Percentiles rank a stretch among this genome's conserved stretches.
Conservation (phyloP, 2,797 vertebrate species). For the Poecilia gillii region DNA sequence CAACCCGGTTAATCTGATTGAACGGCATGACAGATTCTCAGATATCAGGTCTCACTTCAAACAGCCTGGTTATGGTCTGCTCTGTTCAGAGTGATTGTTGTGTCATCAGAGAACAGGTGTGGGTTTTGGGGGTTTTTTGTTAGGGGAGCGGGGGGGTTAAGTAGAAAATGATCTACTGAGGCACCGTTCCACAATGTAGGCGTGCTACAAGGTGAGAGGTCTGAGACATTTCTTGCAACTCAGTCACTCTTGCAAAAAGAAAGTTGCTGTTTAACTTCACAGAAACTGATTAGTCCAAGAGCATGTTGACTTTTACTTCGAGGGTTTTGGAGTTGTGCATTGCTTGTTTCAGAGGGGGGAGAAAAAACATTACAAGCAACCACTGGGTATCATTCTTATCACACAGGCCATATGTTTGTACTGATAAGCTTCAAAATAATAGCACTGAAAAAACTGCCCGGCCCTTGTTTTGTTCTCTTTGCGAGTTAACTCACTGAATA, state of each 20-base stretch:
- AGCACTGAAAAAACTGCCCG: not conserved
- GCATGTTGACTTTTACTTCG: not conserved
- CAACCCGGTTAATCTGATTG: not conserved
- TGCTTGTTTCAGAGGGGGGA: not conserved
- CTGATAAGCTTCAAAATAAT: constrained; percentile 47
- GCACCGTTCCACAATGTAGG: constrained; percentile 50
- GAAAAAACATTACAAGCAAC: constrained; percentile 19
- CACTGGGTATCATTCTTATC: constrained; percentile 43
- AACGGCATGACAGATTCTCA: not conserved
- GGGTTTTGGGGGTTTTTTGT: constrained; percentile 39
- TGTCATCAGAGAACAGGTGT: constrained; percentile 64
- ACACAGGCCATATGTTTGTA: constrained; percentile 45
- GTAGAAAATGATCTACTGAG: constrained; percentile 45
- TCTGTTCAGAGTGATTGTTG: constrained; percentile 59
- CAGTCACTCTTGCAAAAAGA: constrained; percentile 23
- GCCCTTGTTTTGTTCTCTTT: constrained; percentile 40
- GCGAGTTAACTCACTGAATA: constrained; percentile 40
- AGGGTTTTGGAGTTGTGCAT: not conserved
- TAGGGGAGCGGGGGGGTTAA: no score
- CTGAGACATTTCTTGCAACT: constrained; percentile 12
- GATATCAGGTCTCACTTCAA: constrained; percentile 9
- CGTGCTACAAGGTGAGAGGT: constrained; percentile 9
- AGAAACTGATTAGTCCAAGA: not conserved
- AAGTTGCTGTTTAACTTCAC: not conserved
- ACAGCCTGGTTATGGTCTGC: constrained; percentile 47